Percentiles rank a stretch among this genome's conserved stretches.
Evolutionary conservation across 2,113 vertebrate species (phyloP).

Genomic region (Melanostigma gelatinosum): DNA sequence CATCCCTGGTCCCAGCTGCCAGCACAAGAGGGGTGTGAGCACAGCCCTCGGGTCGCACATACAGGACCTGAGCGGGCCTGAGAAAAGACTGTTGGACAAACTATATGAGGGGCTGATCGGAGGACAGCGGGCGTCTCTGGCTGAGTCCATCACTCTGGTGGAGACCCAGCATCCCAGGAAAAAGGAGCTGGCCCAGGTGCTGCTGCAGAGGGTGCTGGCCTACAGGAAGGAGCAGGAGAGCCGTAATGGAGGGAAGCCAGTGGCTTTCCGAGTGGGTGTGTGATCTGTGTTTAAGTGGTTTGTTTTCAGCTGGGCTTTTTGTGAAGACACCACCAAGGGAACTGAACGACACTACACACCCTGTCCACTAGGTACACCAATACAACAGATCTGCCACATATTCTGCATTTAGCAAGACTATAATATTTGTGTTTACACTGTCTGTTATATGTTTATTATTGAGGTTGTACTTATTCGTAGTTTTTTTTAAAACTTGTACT

Average conservation of each 20-base stretch:
- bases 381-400: background rate
- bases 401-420: background rate
- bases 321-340: background rate
- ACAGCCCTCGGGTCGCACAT: slow-evolving; percentile 70
- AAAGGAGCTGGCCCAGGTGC: slow-evolving; percentile 91
- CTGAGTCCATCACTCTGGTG: slow-evolving; percentile 94
- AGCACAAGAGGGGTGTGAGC: slow-evolving; percentile 67
- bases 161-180: slow-evolving; percentile 93
- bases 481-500: background rate
- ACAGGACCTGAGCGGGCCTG: slow-evolving; percentile 83
- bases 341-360: background rate
- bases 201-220: slow-evolving; percentile 92
- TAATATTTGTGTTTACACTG: background rate
- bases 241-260: slow-evolving; percentile 87
- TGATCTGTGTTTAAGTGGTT: slow-evolving; percentile 1
- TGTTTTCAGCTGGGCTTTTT: background rate
- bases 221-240: slow-evolving; percentile 88
- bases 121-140: slow-evolving; percentile 91
- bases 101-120: slow-evolving; percentile 88
- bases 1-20: background rate
- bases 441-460: background rate
- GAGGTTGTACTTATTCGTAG: background rate
- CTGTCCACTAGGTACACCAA: background rate
- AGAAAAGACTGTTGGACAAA: slow-evolving; percentile 86
- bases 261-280: slow-evolving; percentile 96